phyloP scores from a whole-genome alignment of 2,113 vertebrate species.

The Malurus cyaneus region DNA sequence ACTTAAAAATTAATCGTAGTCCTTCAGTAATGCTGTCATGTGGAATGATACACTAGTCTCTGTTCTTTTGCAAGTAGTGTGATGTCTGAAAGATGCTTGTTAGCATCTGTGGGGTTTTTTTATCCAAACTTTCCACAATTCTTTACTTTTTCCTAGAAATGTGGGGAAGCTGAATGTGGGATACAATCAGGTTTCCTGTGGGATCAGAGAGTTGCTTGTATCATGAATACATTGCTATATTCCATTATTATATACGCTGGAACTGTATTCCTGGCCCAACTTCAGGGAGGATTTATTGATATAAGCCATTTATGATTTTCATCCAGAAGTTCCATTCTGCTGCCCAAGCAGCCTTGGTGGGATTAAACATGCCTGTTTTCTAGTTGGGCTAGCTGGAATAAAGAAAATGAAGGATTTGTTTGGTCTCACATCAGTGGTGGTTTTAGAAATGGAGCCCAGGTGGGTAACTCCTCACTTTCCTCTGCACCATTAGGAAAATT shows the following conservation, averaged over 20 bases:
- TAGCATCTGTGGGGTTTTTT: background rate
- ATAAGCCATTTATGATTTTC: background rate
- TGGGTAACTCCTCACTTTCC: background rate
- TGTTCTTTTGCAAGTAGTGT: background rate
- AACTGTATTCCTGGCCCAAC: accelerated
- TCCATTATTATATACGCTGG: accelerated
- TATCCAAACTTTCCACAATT: background rate
- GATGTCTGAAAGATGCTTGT: background rate
- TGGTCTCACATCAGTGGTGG: background rate
- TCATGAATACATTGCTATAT: background rate
- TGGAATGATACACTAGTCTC: background rate
- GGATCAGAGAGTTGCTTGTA: background rate
- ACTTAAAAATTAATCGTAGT: background rate
- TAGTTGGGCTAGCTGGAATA: background rate
- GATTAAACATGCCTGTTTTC: background rate
- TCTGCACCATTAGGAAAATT: background rate
- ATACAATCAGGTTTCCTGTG: background rate
- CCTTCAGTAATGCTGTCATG: background rate
- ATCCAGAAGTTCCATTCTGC: background rate
- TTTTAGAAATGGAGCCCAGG: background rate
- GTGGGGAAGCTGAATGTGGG: background rate
- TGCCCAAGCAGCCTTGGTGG: background rate
- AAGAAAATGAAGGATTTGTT: background rate
- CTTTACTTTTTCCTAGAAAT: background rate
- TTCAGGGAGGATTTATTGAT: background rate